phyloP scores from a whole-genome alignment of 2,797 vertebrate species.

The Brachyrhaphis roseni region DNA sequence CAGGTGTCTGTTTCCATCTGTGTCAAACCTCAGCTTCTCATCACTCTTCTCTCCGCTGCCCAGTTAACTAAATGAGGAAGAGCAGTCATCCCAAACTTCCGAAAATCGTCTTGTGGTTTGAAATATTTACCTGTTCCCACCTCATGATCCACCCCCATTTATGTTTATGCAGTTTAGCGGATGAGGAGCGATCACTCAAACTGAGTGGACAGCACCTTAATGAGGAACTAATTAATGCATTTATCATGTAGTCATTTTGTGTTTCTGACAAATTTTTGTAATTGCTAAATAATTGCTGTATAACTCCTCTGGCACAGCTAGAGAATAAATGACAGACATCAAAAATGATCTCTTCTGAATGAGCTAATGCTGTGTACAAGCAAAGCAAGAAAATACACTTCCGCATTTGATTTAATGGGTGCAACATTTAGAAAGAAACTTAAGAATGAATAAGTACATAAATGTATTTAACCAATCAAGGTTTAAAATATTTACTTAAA shows the following conservation, averaged over 20 bases:
- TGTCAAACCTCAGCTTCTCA: slow-evolving; percentile 54
- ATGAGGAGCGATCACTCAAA: slow-evolving; percentile 21
- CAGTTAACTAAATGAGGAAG: slow-evolving; percentile 33
- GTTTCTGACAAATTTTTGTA: slow-evolving; percentile 32
- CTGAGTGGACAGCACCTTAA: slow-evolving; percentile 31
- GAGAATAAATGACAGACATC: slow-evolving; percentile 10
- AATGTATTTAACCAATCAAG: background rate
- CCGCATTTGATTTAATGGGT: background rate
- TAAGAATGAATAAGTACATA: background rate
- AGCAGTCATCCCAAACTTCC: slow-evolving; percentile 21
- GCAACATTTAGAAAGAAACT: background rate
- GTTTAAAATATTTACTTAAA: background rate
- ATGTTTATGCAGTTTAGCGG: slow-evolving; percentile 16
- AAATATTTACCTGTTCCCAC: slow-evolving; percentile 18
- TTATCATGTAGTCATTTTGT: slow-evolving; percentile 19
- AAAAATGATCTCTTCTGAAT: slow-evolving; percentile 10
- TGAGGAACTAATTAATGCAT: slow-evolving; percentile 26
- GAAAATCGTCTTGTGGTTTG: slow-evolving; percentile 16
- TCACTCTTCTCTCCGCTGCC: slow-evolving; percentile 32
- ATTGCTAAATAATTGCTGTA: slow-evolving; percentile 14
- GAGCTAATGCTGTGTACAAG: background rate
- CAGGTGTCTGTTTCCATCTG: slow-evolving; percentile 69
- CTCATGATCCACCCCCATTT: slow-evolving; percentile 26
- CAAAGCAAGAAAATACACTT: background rate
- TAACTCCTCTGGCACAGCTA: slow-evolving; percentile 27